Evolutionary conservation across 2,113 vertebrate species (phyloP).

Genomic region (Rhipidura dahli): DNA sequence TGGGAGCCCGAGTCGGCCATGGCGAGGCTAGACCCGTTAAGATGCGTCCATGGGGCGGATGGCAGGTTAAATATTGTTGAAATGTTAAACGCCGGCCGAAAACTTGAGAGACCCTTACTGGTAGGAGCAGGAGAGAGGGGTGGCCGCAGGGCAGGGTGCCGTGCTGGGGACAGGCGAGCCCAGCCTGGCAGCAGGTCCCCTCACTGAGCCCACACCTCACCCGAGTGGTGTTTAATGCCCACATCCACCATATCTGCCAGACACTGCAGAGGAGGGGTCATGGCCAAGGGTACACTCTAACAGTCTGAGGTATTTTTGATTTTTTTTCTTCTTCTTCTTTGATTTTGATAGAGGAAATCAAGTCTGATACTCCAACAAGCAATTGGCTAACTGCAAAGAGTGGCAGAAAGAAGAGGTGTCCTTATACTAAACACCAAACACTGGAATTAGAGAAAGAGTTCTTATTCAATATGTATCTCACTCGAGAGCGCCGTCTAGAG

Average conservation of each 20-base stretch:
- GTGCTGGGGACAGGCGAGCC: background rate
- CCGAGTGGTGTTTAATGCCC: background rate
- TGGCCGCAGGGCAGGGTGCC: background rate
- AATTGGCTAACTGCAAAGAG: slow-evolving; percentile 99
- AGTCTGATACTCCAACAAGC: slow-evolving; percentile 88
- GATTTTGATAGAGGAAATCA: slow-evolving; percentile 89
- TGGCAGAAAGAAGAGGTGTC: slow-evolving; percentile 98
- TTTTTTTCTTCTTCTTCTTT: slow-evolving; percentile 70
- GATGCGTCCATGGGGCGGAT: slow-evolving; percentile 4
- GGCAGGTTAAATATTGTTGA: slow-evolving; percentile 49
- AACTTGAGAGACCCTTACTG: background rate
- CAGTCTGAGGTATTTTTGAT: slow-evolving; percentile 67
- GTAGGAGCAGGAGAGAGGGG: background rate
- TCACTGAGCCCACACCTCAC: background rate
- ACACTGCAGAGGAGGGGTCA: slow-evolving; percentile 70
- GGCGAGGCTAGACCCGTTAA: background rate
- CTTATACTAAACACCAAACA: slow-evolving; percentile 99
- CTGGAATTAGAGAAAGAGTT: slow-evolving; percentile 99
- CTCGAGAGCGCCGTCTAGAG: slow-evolving; percentile 99
- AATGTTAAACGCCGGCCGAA: background rate
- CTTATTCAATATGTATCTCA: slow-evolving; percentile 99
- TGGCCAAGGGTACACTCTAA: slow-evolving; percentile 79
- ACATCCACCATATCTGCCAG: slow-evolving; percentile 61
- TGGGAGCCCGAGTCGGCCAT: background rate
- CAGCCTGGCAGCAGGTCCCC: slow-evolving; percentile 10